Evolutionary conservation across 1,140 invertebrate species (phyloP).

Genomic region (Pseudomyrmex flavicornis): DNA sequence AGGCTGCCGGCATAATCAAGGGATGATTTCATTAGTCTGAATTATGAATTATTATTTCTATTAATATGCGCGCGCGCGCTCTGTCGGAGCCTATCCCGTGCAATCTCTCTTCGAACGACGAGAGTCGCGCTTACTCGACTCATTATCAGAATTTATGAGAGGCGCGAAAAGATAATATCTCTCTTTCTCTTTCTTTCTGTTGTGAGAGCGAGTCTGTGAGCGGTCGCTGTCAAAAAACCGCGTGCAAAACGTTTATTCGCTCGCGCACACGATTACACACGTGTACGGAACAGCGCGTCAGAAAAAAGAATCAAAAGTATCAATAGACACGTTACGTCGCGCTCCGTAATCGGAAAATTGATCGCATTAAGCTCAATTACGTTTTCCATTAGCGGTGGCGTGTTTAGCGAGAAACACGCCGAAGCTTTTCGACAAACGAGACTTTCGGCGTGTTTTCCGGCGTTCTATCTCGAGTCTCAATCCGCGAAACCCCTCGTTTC

Average conservation of each 20-base stretch:
- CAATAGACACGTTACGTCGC: slow-evolving; percentile 21
- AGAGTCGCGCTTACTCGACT: slow-evolving; percentile 16
- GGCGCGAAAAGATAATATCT: neutral
- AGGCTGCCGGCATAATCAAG: slow-evolving; percentile 31
- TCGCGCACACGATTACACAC: neutral
- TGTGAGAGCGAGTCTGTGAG: neutral
- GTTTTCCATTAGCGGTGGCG: slow-evolving; percentile 45
- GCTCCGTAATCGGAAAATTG: slow-evolving; percentile 42
- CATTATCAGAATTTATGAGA: slow-evolving; percentile 44
- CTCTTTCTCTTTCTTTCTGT: neutral
- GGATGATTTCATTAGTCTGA: slow-evolving; percentile 58
- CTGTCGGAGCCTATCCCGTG: slow-evolving; percentile 35
- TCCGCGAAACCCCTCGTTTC: slow-evolving; percentile 47
- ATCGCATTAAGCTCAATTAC: slow-evolving; percentile 60
- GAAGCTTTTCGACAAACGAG: slow-evolving; percentile 45
- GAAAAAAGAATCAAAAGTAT: slow-evolving; percentile 27
- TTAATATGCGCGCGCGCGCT: slow-evolving; percentile 29
- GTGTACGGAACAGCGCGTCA: neutral
- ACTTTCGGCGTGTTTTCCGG: neutral
- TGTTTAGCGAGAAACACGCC: slow-evolving; percentile 25
- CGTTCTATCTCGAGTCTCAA: slow-evolving; percentile 64
- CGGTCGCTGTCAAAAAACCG: neutral
- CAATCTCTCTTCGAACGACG: slow-evolving; percentile 21
- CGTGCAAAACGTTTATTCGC: slow-evolving; percentile 11
- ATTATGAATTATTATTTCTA: slow-evolving; percentile 56